A percentile compares a stretch with the other conserved stretches of the same genome.
Conservation (phyloP, 2,113 vertebrate genomes). For the Fregetta grallaria region DNA sequence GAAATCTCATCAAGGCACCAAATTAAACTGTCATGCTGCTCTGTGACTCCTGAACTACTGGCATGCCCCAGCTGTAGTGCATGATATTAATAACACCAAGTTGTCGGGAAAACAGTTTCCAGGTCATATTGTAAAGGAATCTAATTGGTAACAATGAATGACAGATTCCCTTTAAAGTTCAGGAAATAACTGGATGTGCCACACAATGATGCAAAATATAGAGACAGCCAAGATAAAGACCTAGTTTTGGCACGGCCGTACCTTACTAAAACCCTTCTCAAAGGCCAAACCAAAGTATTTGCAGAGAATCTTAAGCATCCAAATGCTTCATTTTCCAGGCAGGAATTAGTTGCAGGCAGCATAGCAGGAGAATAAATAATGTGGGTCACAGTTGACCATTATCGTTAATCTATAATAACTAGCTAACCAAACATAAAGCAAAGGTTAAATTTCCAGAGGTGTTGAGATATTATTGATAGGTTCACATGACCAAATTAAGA, state of each 20-base stretch:
- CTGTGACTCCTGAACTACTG: slow-evolving; percentile 53
- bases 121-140: slow-evolving; percentile 45
- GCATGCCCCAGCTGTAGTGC: slow-evolving; percentile 42
- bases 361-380: slow-evolving; percentile 23
- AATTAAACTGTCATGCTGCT: slow-evolving; percentile 62
- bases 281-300: background rate
- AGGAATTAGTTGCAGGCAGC: background rate
- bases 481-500: background rate
- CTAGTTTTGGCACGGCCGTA: background rate
- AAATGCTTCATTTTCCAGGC: background rate
- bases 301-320: background rate
- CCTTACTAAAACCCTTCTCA: background rate
- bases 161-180: slow-evolving; percentile 33
- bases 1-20: slow-evolving; percentile 62
- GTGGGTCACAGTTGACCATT: background rate
- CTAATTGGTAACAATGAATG: slow-evolving; percentile 47
- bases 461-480: background rate
- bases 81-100: slow-evolving; percentile 58
- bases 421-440: slow-evolving; percentile 31
- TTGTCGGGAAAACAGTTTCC: slow-evolving; percentile 49
- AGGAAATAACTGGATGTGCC: background rate
- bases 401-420: slow-evolving; percentile 36
- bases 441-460: slow-evolving; percentile 30
- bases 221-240: background rate
- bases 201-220: background rate